A percentile compares a stretch with the other conserved stretches of the same genome.
Conservation (phyloP, 2,888 invertebrate species). For the Stenurella melanura region DNA sequence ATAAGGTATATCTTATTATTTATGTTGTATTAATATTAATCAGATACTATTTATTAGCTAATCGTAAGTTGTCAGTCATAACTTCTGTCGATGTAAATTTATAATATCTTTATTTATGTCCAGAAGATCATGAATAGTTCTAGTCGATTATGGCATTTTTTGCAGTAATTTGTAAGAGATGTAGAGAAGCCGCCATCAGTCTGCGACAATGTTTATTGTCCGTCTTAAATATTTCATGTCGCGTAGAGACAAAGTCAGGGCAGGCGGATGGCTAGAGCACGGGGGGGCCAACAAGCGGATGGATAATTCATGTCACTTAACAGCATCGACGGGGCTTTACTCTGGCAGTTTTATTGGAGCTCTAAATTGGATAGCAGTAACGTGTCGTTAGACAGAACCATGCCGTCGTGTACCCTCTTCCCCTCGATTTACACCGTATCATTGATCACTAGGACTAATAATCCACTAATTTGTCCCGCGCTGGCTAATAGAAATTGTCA, state of each 20-base stretch:
- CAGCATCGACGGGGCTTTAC: conserved; percentile 74
- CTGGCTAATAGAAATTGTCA: conserved; percentile 72
- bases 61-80: conserved; percentile 24
- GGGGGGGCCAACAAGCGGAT: conserved; percentile 62
- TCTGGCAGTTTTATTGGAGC: conserved; percentile 74
- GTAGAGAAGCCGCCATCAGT: conserved; percentile 31
- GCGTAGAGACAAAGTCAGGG: conserved; percentile 59
- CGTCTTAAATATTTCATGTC: conserved; percentile 73
- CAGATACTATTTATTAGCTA: not conserved
- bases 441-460: conserved; percentile 73
- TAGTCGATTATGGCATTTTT: conserved; percentile 23
- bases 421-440: conserved; percentile 71
- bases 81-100: conserved; percentile 5
- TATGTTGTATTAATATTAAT: not conserved
- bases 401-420: conserved; percentile 45
- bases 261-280: conserved; percentile 47
- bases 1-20: not conserved
- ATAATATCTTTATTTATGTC: conserved; percentile 9
- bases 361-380: conserved; percentile 73
- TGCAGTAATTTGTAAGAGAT: conserved; percentile 34
- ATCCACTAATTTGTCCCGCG: conserved; percentile 73
- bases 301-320: conserved; percentile 75
- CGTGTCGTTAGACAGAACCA: conserved; percentile 63
- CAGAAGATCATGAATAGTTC: conserved; percentile 12
- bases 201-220: conserved; percentile 67